A percentile compares a stretch with the other conserved stretches of the same genome.
Conservation (phyloP, 2,888 invertebrate genomes). For the Teinopalpus imperialis region DNA sequence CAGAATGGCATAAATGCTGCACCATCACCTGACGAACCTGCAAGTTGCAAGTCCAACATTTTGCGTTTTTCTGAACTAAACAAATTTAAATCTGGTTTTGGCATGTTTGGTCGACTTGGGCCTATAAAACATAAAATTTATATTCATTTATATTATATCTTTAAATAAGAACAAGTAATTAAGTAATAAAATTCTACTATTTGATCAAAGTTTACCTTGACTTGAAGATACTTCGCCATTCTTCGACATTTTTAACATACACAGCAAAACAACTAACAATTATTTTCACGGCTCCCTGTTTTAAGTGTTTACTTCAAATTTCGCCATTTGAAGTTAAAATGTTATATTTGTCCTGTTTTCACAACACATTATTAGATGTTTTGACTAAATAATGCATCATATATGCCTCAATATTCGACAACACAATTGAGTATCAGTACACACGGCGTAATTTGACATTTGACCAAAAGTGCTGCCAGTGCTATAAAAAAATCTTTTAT, state of each 20-base stretch:
- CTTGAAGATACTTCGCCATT: slow-evolving; percentile 86
- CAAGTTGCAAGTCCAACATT: slow-evolving; percentile 81
- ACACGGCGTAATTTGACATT: slow-evolving; percentile 25
- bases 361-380: slow-evolving; percentile 36
- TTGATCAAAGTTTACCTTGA: slow-evolving; percentile 66
- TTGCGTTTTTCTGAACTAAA: slow-evolving; percentile 80
- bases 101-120: slow-evolving; percentile 68
- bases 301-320: slow-evolving; percentile 47
- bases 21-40: slow-evolving; percentile 68
- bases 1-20: slow-evolving; percentile 79
- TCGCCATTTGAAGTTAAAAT: slow-evolving; percentile 63
- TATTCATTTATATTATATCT: slow-evolving; percentile 5
- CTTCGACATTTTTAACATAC: slow-evolving; percentile 84
- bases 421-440: slow-evolving; percentile 26
- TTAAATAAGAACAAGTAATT: slow-evolving; percentile 10
- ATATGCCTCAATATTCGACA: slow-evolving; percentile 31
- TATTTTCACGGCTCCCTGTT: slow-evolving; percentile 55
- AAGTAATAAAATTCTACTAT: slow-evolving; percentile 1
- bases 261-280: slow-evolving; percentile 34
- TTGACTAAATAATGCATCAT: slow-evolving; percentile 34
- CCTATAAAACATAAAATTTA: slow-evolving; percentile 47
- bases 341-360: slow-evolving; percentile 51
- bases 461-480: slow-evolving; percentile 6
- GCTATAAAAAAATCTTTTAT: too few species aligned
- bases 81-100: slow-evolving; percentile 73